phyloP scores from a whole-genome alignment of 2,113 vertebrate species.

The Triplophysa rosa region DNA sequence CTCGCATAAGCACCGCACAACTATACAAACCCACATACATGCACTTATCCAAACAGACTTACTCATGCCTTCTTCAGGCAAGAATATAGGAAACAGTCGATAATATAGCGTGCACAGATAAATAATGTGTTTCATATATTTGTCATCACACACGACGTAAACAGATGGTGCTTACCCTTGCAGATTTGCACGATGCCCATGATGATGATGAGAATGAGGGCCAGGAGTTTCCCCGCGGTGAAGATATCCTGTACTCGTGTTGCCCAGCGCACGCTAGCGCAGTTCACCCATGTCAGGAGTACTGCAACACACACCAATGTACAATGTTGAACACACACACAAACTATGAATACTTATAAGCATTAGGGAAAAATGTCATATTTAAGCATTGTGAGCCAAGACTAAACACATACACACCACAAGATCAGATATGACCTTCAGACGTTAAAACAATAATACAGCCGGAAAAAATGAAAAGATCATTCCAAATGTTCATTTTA shows the following conservation, averaged over 20 bases:
- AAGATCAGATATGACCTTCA: not conserved
- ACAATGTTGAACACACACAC: conserved; percentile 8
- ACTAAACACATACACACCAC: not conserved
- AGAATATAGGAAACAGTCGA: not conserved
- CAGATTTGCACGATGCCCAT: conserved; percentile 92
- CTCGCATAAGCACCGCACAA: not conserved
- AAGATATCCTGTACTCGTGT: conserved; percentile 91
- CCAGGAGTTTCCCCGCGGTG: conserved; percentile 89
- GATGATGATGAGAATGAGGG: conserved; percentile 87
- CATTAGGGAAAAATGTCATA: no score
- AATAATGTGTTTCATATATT: not conserved
- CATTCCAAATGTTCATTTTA: no score
- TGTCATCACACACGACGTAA: not conserved
- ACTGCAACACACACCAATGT: conserved; percentile 58
- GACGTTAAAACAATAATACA: no score
- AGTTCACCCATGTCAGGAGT: conserved; percentile 87
- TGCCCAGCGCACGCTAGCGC: conserved; percentile 88
- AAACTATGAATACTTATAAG: not conserved
- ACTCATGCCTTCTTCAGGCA: not conserved
- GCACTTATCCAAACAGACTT: not conserved
- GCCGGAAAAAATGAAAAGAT: no score
- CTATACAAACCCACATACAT: not conserved
- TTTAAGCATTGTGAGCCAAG: not conserved
- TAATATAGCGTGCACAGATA: not conserved
- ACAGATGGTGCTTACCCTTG: conserved; percentile 77